phyloP scores from a whole-genome alignment of 2,113 vertebrate species.

The Poeciliopsis prolifica region DNA sequence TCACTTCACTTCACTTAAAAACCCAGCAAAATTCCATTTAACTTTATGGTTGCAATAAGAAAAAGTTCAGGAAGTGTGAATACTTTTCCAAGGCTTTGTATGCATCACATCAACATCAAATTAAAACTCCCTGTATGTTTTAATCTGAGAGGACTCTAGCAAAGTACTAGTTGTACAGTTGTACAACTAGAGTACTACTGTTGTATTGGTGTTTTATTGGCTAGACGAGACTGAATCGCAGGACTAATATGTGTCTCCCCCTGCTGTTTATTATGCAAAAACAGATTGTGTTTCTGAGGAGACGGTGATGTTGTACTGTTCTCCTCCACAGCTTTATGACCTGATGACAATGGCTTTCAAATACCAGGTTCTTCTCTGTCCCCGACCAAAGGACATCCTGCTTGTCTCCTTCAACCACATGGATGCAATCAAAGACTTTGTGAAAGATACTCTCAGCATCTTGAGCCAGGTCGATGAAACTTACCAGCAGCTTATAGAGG shows the following conservation, averaged over 20 bases:
- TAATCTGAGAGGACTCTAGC: too few relatives aligned
- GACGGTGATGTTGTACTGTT: background rate
- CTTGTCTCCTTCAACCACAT: slow-evolving; percentile 97
- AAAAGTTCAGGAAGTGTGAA: too few relatives aligned
- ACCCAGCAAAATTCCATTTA: too few relatives aligned
- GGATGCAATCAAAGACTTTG: slow-evolving; percentile 95
- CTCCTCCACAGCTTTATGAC: slow-evolving; percentile 89
- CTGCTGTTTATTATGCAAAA: slow-evolving; percentile 48
- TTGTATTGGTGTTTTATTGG: background rate
- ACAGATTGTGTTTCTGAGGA: background rate
- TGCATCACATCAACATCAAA: too few relatives aligned
- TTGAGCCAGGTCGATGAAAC: slow-evolving; percentile 93
- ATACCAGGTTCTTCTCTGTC: slow-evolving; percentile 95
- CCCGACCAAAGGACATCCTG: slow-evolving; percentile 91
- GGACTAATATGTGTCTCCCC: slow-evolving; percentile 47
- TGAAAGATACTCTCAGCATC: slow-evolving; percentile 87
- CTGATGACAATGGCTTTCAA: slow-evolving; percentile 99
- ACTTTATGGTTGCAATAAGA: too few relatives aligned
- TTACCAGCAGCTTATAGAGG: slow-evolving; percentile 87
- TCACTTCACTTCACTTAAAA: too few relatives aligned
- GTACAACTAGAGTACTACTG: too few relatives aligned
- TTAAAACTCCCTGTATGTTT: too few relatives aligned
- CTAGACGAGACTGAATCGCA: background rate
- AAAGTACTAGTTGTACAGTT: too few relatives aligned
- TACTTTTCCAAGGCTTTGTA: too few relatives aligned